Percentiles rank a stretch among this genome's conserved stretches.
These are phyloP conservation scores for Rhizoglyphus robini DNA, from an alignment of 1,140 invertebrate species.

Conservation along the genomic window DNA sequence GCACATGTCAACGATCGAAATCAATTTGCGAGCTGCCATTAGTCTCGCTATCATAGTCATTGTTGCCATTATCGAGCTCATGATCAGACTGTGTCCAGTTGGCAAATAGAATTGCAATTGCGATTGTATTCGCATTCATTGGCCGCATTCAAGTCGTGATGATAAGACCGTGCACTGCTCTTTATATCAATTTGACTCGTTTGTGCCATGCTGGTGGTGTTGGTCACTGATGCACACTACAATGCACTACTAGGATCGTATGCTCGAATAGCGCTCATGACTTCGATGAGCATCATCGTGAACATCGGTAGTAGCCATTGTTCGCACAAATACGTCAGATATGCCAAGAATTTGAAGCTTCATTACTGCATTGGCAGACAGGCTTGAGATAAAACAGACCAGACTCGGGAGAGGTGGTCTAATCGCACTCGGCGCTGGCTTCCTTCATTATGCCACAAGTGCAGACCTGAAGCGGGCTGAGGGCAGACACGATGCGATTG, in stretches of 20 bases:
- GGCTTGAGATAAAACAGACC: background rate
- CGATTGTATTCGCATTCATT: no score
- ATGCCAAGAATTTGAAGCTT: background rate
- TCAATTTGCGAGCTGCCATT: conserved; percentile 10
- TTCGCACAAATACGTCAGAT: background rate
- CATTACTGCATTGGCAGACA: background rate
- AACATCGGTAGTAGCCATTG: background rate
- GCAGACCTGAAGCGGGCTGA: background rate
- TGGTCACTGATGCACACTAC: background rate
- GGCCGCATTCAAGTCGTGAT: no score
- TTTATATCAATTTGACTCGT: background rate
- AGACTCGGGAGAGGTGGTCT: conserved; percentile 6
- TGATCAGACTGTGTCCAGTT: background rate
- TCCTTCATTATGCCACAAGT: background rate
- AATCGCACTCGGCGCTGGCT: background rate
- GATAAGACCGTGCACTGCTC: background rate
- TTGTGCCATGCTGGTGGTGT: background rate
- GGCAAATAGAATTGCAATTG: no score
- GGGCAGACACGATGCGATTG: background rate
- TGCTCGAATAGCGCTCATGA: background rate
- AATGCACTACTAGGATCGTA: background rate
- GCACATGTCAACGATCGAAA: conserved; percentile 8
- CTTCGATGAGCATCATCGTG: background rate
- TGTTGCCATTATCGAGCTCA: conserved; percentile 6
- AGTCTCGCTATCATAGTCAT: background rate